Conservation (phyloP, 2,888 invertebrate genomes). For the Polyploca ridens region DNA sequence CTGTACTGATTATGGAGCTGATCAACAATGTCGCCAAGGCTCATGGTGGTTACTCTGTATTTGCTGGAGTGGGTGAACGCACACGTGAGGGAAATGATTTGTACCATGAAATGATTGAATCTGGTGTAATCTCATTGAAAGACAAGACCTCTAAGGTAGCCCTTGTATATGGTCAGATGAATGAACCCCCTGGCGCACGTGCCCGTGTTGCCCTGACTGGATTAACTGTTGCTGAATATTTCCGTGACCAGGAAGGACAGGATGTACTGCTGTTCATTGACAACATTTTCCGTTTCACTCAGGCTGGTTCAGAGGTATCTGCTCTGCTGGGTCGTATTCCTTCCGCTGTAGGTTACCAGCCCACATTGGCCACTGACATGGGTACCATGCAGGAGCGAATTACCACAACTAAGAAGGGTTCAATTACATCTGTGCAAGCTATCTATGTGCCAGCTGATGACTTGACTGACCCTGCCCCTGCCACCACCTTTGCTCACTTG, state of each 20-base stretch:
- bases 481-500: conserved; percentile 98
- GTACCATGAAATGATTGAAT: conserved; percentile 98
- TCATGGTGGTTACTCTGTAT: conserved; percentile 98
- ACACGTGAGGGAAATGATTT: conserved; percentile 99
- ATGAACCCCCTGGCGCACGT: conserved; percentile 98
- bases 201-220: conserved; percentile 97
- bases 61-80: conserved; percentile 97
- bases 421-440: conserved; percentile 98
- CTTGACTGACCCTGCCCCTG: conserved; percentile 97
- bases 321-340: conserved; percentile 98
- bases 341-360: conserved; percentile 98
- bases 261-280: conserved; percentile 98
- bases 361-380: conserved; percentile 98
- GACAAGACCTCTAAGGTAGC: conserved; percentile 96
- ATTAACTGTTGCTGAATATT: conserved; percentile 96
- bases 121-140: conserved; percentile 95
- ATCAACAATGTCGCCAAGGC: conserved; percentile 98
- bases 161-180: conserved; percentile 98
- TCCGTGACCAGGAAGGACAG: conserved; percentile 97
- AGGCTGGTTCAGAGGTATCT: conserved; percentile 95
- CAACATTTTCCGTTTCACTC: conserved; percentile 98
- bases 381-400: conserved; percentile 99
- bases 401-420: conserved; percentile 97
- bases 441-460: conserved; percentile 98
- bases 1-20: conserved; percentile 98